Evolutionary conservation across 2,888 invertebrate genomes (phyloP).

Genomic region (Eupithecia subumbrata): DNA sequence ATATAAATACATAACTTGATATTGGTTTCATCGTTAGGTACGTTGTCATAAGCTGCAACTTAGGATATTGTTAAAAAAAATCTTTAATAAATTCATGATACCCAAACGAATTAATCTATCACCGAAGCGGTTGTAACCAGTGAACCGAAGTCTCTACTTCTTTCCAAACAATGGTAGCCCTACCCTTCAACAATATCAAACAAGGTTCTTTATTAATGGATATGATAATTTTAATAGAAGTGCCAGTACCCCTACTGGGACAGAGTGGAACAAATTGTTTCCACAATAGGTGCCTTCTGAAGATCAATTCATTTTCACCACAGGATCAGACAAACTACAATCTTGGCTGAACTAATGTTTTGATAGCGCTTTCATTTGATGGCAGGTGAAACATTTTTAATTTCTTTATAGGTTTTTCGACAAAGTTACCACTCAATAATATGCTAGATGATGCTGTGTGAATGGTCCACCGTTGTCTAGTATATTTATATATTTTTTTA

Average conservation of each 20-base stretch:
- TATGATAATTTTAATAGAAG: slow-evolving; percentile 80
- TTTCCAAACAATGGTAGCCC: slow-evolving; percentile 47
- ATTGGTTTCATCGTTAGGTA: neutral
- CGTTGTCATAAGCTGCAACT: too few relatives aligned
- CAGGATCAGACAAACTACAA: slow-evolving; percentile 27
- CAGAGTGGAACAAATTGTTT: slow-evolving; percentile 78
- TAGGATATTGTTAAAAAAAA: too few relatives aligned
- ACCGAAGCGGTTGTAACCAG: neutral
- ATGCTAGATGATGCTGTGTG: too few relatives aligned
- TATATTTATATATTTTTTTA: too few relatives aligned
- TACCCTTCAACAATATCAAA: slow-evolving; percentile 53
- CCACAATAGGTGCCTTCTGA: slow-evolving; percentile 58
- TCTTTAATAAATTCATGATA: too few relatives aligned
- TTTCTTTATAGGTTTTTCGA: neutral
- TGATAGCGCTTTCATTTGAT: slow-evolving; percentile 27
- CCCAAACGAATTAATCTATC: neutral
- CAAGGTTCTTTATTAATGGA: slow-evolving; percentile 65
- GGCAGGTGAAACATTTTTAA: slow-evolving; percentile 25
- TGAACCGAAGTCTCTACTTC: slow-evolving; percentile 9
- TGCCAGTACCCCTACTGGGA: slow-evolving; percentile 77
- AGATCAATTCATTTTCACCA: slow-evolving; percentile 65
- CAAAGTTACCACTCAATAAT: neutral
- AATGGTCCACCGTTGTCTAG: too few relatives aligned
- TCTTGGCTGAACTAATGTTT: slow-evolving; percentile 34
- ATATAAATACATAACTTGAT: neutral